Evolutionary conservation across 2,113 vertebrate genomes (phyloP), one percentile per base, ranked within the genome.

Genomic region (Stercorarius parasiticus): DNA sequence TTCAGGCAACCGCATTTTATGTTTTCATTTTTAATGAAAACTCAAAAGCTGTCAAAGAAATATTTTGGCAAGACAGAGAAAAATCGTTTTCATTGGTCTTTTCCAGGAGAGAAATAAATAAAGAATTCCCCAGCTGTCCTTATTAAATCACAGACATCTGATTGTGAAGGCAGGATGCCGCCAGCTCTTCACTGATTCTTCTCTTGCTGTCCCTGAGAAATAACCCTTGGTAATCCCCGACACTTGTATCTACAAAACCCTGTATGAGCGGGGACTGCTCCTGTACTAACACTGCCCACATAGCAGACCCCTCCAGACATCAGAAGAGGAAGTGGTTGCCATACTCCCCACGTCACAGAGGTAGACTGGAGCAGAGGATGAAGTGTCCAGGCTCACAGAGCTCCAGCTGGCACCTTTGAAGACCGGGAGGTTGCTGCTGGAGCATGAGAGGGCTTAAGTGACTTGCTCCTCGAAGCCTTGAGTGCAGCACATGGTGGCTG

Each of bases 21-120:
- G 64, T 42, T 95, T 88, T 73, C n/a, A 52, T 66, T 95, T 93
- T 84, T 49, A 82, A 79, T 61, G 52, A 86, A 94, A 95, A 96
- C 43, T 59, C 76, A 62, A 89, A 97, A 91, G 49, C 81, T 93
- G 83, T 69, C 72, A 58, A 88, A 86, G 70, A 86, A 83, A 70
- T 79, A 52, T 50, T 93, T 92, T 87, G 70, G 56, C 65, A 70
- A 92, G 64, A 40, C 25, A 58, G 55, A 96, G 42, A 70, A 93
- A 95, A 92, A 91, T 19, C 0, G 3, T 66, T 92, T 91, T 95
- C 13, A 10, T 65, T 61, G 32, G 43, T 69, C 30, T 91, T 92
- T 96, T 96, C 83, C 42, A 79, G 56, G 20, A 50, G 4, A 72
- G 12, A 89, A 91, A 87, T n/a, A 80, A 65, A 89, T 53, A 82